These are phyloP conservation scores for Oscheius sp. DNA, from an alignment of 2,888 invertebrate species.

Conservation along the genomic window DNA sequence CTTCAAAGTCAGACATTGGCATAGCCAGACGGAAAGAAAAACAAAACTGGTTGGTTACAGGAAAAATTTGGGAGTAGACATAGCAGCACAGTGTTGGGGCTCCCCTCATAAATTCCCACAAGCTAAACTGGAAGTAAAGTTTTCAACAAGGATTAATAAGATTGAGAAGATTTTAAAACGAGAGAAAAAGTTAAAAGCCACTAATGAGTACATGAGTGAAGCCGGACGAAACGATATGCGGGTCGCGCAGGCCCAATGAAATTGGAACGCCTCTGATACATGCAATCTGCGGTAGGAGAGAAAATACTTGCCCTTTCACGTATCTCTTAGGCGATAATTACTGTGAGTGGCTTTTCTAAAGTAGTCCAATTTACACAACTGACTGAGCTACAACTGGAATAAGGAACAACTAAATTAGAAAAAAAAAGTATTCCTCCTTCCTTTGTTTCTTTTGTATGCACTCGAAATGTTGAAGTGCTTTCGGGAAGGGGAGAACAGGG, in stretches of 20 bases:
- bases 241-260: constrained; percentile 30
- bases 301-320: constrained; percentile 32
- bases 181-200: neutral
- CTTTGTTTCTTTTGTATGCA: neutral
- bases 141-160: constrained; percentile 1
- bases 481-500: too few relatives aligned
- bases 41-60: neutral
- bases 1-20: constrained; percentile 9
- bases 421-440: neutral
- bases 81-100: too few relatives aligned
- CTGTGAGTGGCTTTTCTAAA: neutral
- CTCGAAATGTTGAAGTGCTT: too few relatives aligned
- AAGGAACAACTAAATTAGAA: neutral
- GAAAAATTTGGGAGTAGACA: neutral
- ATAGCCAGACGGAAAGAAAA: neutral
- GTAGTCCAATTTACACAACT: neutral
- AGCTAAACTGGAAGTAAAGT: neutral
- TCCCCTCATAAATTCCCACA: neutral
- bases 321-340: neutral
- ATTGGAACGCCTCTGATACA: constrained; percentile 38
- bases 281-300: constrained; percentile 26
- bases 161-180: neutral
- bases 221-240: constrained; percentile 24
- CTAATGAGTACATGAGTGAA: constrained; percentile 29
- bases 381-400: neutral